Evolutionary conservation across 1,140 invertebrate genomes (phyloP), one percentile per base, ranked within the genome.

Genomic region (Acromyrmex heyeri): DNA sequence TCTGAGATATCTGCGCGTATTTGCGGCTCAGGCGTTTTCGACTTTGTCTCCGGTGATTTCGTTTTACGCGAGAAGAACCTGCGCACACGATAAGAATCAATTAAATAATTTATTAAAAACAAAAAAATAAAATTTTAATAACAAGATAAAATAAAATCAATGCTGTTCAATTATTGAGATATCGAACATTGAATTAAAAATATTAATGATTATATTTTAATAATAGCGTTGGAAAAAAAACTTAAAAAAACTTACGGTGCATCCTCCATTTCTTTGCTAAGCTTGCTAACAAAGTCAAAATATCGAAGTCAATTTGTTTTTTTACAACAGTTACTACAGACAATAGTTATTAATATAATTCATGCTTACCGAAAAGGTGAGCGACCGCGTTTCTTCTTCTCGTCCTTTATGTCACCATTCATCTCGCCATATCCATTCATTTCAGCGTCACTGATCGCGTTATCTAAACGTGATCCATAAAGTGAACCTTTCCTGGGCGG

Each of bases 381-480:
- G 91, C 98, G 96, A 62, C 98, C 98, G 18, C 98, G 95, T 93
- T 97, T 97, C 92, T 98, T 99, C 91, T 98, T 98, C 76, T 98
- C 97, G 48, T 98, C 97, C 53, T 96, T 96, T 30, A 94, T 92
- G 48, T 96, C 96, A 18, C 94, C 94, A 65, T 95, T 96, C 92
- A 96, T 96, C 50, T 96, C 95, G 5, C 95, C 96, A 87, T 97
- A 97, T 30, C 96, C 96, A 27, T 97, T 96, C 94, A 97, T 96
- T 90, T 98, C 97, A 0, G 97, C 94, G 86, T 98, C 98, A 87
- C 97, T 98, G 0, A 97, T 96, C 0, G 97, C 97, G 5, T 97
- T 95, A 81, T 97, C 96, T 95, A 98, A 96, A 61, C 92, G 85
- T 16, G 94, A 95, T 16, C 94, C 93, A 76, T 94, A 94, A 64